Base-by-base conservation (phyloP, 2,888 invertebrate species). In the Apomyelois bistriatella region DNA sequence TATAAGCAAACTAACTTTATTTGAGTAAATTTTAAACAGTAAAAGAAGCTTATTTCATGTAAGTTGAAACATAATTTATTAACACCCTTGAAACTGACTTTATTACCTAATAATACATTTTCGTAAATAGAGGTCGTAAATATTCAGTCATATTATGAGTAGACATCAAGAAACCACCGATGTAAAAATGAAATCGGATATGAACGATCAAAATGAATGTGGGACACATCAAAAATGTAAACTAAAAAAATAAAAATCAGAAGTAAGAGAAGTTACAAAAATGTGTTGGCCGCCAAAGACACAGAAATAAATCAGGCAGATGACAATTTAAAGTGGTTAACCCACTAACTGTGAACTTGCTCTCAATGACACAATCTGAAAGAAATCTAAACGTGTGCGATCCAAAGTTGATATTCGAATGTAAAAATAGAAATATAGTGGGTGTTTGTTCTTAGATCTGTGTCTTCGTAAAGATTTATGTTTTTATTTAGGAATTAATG, bases 321-420 rank as follows among this genome's bases (percentile, higher is more conserved):
- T 91, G 91, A 91, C 90, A 91, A 90, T 91, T 91, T 90, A 86
- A 91, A 91, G 90, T 91, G 91, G 91, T 88, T 88, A 89, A 89
- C 90, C 91, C 88, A 91, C 86, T 90, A 89, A 85, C 90, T 89
- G 90, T 89, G 88, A 82, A 78, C 76, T 76, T 76, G 70, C 67
- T 55, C 53, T 58, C 60, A 61, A 66, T 56, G 53, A 56, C 55
- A 58, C 57, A 60, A 56, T 54, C 61, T 53, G 62, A 62, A 67
- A 62, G 69, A 52, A 65, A 60, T 60, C 67, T 64, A 75, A 76
- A 63, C 58, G 53, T 56, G 65, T 65, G 61, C 49, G 53, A 10
- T 38, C 63, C 80, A 82, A 66, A 77, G 82, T 74, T 65, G 60
- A 76, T 59, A 74, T 73, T 85, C 54, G 66, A 64, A 59, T 64